Base-by-base conservation (phyloP, 2,888 invertebrate species). In the Chrysodeixis includens region DNA sequence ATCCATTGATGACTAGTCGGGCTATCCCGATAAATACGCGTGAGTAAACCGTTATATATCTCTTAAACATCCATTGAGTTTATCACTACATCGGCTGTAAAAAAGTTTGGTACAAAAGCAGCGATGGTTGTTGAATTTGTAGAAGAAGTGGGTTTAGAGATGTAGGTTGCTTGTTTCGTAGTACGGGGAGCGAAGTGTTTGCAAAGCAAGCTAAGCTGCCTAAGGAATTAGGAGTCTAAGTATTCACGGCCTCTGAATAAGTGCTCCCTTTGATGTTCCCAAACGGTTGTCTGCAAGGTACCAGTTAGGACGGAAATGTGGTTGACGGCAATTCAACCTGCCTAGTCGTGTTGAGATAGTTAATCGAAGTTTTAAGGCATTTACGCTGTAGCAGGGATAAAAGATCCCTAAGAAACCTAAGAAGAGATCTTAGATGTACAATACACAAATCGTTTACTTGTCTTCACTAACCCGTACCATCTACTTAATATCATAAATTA, bases 171-270 rank as follows among this genome's bases (percentile, higher is more conserved):
- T 1, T 1, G 14, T 64, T 7, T 30, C 30, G 3, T 69, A 35
- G 64, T 80, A 10, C 1, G 0, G 12, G 40, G 49, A 64, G 70
- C 56, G 69, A 74, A 78, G 74, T 80, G 78, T 82, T 83, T 83
- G 79, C 71, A 74, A 77, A 78, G 76, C 72, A 77, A 82, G 77
- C 78, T 81, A 78, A 83, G 83, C 81, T 77, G 78, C 79, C 80
- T 83, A 73, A 74, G 78, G 81, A 78, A 81, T 82, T 82, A 77
- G 78, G 71, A 74, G 76, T 56, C 72, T 66, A 73, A 73, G 74
- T 74, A 79, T 71, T 66, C 59, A 73, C 56, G 68, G 69, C 67
- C 64, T 69, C 53, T 71, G 73, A 71, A 72, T 46, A 68, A 73
- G 68, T 75, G 61, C 61, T 52, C 65, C 56, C 79, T 83, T 83